Conservation (phyloP, 2,888 invertebrate species). For the Drosophila differens region DNA sequence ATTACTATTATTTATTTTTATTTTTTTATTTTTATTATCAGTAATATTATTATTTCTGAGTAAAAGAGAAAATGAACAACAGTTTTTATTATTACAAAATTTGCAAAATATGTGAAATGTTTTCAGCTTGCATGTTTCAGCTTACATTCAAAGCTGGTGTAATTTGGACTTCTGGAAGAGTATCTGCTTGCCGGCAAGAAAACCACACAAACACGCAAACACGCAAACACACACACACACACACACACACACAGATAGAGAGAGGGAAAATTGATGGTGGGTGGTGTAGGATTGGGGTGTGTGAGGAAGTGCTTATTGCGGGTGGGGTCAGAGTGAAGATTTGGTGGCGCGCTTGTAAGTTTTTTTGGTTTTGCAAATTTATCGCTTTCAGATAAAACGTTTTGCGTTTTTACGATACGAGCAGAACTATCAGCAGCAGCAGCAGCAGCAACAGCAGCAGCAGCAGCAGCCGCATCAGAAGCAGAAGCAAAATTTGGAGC, state of each 20-base stretch:
- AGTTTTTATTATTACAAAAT: neutral
- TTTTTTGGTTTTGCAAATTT: constrained; percentile 68
- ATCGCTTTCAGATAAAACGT: constrained; percentile 80
- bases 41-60: neutral
- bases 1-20: too few relatives aligned
- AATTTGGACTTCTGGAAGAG: constrained; percentile 6
- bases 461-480: neutral
- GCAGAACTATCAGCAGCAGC: constrained; percentile 57
- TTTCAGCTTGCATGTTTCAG: neutral
- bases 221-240: neutral
- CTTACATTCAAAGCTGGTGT: neutral
- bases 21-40: neutral
- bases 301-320: neutral
- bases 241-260: constrained; percentile 7
- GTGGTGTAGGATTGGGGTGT: constrained; percentile 23
- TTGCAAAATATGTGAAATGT: too few relatives aligned
- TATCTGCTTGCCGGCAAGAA: constrained; percentile 42
- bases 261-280: constrained; percentile 53
- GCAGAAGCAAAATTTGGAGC: neutral
- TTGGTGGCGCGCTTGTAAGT: constrained; percentile 35
- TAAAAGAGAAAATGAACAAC: too few relatives aligned
- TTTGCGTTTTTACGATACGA: constrained; percentile 75
- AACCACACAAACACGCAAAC: neutral
- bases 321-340: constrained; percentile 13
- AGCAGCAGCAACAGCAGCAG: neutral